Percentiles rank a stretch among this genome's conserved stretches.
Conservation (phyloP, 2,113 vertebrate genomes). For the Dicerorhinus sumatrensis region DNA sequence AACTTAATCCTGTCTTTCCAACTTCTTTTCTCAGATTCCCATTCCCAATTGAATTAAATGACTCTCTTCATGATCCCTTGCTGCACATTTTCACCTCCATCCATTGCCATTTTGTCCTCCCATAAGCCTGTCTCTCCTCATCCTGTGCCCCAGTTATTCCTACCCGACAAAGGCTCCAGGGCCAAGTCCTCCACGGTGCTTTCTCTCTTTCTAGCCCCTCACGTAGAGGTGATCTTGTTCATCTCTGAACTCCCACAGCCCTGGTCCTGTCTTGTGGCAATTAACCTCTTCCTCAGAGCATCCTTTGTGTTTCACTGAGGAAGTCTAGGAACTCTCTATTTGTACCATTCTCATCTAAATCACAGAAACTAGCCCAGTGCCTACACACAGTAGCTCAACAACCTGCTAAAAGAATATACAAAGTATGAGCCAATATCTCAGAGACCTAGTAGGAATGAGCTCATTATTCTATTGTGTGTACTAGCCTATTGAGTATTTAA, state of each 20-base stretch:
- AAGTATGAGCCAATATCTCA: neutral
- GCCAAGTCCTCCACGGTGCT: neutral
- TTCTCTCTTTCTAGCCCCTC: neutral
- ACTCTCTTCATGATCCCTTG: neutral
- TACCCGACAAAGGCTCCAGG: neutral
- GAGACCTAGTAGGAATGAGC: neutral
- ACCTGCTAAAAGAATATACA: neutral
- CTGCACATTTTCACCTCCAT: slow-evolving; percentile 61
- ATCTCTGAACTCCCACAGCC: neutral
- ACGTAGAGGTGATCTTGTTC: neutral
- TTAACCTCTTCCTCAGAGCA: neutral
- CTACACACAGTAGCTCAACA: neutral
- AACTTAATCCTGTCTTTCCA: neutral
- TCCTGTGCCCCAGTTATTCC: neutral
- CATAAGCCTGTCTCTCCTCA: neutral
- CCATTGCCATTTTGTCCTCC: neutral
- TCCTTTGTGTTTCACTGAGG: neutral
- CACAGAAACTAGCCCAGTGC: neutral
- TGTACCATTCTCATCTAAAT: neutral
- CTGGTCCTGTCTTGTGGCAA: neutral
- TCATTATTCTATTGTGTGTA: neutral
- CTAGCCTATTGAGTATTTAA: neutral
- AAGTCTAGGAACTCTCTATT: neutral
- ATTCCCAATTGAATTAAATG: neutral
- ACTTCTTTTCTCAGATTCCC: neutral